Conservation (phyloP, 2,888 invertebrate species). For the Limnephilus lunatus region DNA sequence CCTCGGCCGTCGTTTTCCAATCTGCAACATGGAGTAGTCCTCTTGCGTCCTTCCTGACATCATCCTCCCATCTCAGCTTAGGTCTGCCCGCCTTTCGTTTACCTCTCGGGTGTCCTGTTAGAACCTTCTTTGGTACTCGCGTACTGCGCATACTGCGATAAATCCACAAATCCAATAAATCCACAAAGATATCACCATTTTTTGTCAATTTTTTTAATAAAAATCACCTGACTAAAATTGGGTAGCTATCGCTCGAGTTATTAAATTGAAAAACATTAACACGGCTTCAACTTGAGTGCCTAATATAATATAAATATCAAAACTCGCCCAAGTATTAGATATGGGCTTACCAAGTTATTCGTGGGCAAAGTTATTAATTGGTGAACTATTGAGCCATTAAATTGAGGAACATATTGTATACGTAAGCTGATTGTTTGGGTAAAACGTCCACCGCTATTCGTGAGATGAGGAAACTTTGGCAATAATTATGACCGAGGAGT, state of each 20-base stretch:
- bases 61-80: too few relatives aligned
- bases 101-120: too few relatives aligned
- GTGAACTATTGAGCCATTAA: background rate
- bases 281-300: background rate
- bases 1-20: too few relatives aligned
- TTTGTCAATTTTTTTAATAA: too few relatives aligned
- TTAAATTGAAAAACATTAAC: background rate
- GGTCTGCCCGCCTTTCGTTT: too few relatives aligned
- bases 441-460: background rate
- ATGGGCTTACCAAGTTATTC: background rate
- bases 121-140: too few relatives aligned
- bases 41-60: too few relatives aligned
- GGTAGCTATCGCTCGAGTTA: background rate
- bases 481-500: conserved; percentile 8
- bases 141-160: too few relatives aligned
- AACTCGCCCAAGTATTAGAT: background rate
- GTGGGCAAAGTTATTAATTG: background rate
- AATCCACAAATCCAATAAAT: too few relatives aligned
- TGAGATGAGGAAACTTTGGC: conserved; percentile 21
- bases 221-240: too few relatives aligned
- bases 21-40: too few relatives aligned
- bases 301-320: background rate
- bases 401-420: background rate
- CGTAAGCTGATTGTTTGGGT: conserved; percentile 11
- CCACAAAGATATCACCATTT: too few relatives aligned